Evolutionary conservation across 2,888 invertebrate genomes (phyloP), one percentile per base, ranked within the genome.

Genomic region (Caenorhabditis wallacei): DNA sequence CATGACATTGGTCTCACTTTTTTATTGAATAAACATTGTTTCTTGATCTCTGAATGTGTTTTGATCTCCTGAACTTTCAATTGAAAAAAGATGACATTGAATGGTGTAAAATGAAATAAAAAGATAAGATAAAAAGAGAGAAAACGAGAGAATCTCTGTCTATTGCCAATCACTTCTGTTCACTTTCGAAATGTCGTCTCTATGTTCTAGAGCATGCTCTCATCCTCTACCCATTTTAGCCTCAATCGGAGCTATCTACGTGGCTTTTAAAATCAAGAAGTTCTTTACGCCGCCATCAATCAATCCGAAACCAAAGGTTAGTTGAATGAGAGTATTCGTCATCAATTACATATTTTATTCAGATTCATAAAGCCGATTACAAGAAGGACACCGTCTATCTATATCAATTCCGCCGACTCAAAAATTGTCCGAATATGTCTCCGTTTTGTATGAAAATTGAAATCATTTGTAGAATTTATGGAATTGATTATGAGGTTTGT

Each of bases 401-500:
- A 20, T 90, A 88, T 56, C 86, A 90, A 53, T 90, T 90, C 63
- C 85, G 85, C 5, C 84, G 88, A 4, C 75, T 86, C 35, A 85
- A 87, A 11, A 76, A 85, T 24, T 75, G 85, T 8, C 90, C 88
- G 40, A 90, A 89, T 71, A 71, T 90, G 46, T 90, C 90, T 2
- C 90, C 90, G 10, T 90, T 85, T 71, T 90, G 90, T 74, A 75
- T 90, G 70, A 90, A 90, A 66, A 72, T 90, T 20, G 90, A 90
- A 71, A 89, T 89, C 5, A 88, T 87, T 56, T 84, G 90, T 8
- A 82, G 89, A 22, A 84, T 87, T 30, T 83, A 90, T 69, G 82
- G 88, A 35, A 89, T 90, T 74, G 66, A 82, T 30, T 86, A 90
- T 69, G 89, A 90, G 84, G 88, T 87, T 11, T 3, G 24, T 8